A percentile compares a stretch with the other conserved stretches of the same genome.
These are phyloP conservation scores for Enoplosus armatus DNA, from an alignment of 2,797 vertebrate species.

Conservation along the genomic window DNA sequence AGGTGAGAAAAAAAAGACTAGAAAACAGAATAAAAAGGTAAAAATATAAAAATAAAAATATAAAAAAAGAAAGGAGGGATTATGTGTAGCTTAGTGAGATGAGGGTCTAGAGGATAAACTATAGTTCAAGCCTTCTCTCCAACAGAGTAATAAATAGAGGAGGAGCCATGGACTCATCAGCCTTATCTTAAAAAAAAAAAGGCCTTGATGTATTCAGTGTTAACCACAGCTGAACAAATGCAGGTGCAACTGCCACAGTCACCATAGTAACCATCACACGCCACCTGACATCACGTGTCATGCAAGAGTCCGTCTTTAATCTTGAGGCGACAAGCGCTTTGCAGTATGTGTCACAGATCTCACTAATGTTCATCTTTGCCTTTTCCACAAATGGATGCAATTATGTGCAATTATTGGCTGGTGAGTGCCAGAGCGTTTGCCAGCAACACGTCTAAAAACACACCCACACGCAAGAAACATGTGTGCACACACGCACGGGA, in stretches of 20 bases:
- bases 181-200: conserved; percentile 16
- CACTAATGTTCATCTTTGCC: conserved; percentile 71
- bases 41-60: too few relatives aligned
- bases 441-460: conserved; percentile 74
- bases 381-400: conserved; percentile 80
- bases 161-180: too few relatives aligned
- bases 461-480: conserved; percentile 67
- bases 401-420: conserved; percentile 85
- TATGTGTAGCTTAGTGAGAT: too few relatives aligned
- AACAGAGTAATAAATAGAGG: too few relatives aligned
- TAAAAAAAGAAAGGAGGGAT: too few relatives aligned
- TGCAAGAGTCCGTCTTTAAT: conserved; percentile 33
- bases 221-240: conserved; percentile 53
- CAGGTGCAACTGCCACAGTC: conserved; percentile 46
- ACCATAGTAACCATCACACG: conserved; percentile 68
- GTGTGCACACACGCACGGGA: conserved; percentile 36
- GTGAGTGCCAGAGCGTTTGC: conserved; percentile 72
- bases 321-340: conserved; percentile 35
- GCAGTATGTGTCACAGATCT: conserved; percentile 60
- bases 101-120: too few relatives aligned
- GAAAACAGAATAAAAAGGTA: too few relatives aligned
- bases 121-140: too few relatives aligned
- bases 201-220: conserved; percentile 35
- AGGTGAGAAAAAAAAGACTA: too few relatives aligned
- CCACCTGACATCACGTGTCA: conserved; percentile 56